A percentile compares a stretch with the other conserved stretches of the same genome.
Conservation (phyloP, 2,113 vertebrate species). For the Parotia lawesii region DNA sequence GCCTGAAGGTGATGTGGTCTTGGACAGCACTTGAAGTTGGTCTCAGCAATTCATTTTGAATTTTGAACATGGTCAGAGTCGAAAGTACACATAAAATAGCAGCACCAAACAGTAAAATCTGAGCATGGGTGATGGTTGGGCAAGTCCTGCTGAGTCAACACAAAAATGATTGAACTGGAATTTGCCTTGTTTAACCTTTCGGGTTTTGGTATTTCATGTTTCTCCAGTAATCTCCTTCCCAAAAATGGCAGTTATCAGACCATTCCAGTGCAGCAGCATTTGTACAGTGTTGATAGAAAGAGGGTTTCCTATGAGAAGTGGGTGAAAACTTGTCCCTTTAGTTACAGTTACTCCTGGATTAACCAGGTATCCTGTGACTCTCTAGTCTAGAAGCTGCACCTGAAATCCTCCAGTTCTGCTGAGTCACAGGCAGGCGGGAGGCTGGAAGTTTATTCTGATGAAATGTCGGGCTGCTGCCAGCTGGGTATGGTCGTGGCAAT, state of each 20-base stretch:
- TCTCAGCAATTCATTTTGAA: neutral
- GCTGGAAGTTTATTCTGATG: constrained; percentile 40
- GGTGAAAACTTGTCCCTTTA: neutral
- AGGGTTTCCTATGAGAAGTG: neutral
- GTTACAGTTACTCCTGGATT: neutral
- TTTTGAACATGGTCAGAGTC: neutral
- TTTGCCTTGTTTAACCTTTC: constrained; percentile 10
- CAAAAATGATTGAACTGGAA: neutral
- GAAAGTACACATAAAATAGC: neutral
- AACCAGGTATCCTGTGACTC: neutral
- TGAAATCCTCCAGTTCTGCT: constrained; percentile 31
- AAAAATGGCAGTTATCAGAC: neutral
- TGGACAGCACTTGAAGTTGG: neutral
- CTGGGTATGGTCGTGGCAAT: constrained; percentile 18
- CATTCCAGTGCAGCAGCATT: neutral
- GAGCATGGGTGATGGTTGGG: neutral
- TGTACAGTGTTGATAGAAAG: neutral
- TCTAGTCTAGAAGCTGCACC: neutral
- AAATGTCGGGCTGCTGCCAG: constrained; percentile 20
- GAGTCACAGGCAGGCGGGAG: constrained; percentile 42
- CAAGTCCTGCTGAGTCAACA: neutral
- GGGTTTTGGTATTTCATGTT: neutral
- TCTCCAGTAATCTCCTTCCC: neutral
- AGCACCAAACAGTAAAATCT: constrained; percentile 11
- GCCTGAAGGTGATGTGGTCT: neutral